Base-by-base conservation (phyloP, 1,140 invertebrate species). In the Drosophila setifemur region DNA sequence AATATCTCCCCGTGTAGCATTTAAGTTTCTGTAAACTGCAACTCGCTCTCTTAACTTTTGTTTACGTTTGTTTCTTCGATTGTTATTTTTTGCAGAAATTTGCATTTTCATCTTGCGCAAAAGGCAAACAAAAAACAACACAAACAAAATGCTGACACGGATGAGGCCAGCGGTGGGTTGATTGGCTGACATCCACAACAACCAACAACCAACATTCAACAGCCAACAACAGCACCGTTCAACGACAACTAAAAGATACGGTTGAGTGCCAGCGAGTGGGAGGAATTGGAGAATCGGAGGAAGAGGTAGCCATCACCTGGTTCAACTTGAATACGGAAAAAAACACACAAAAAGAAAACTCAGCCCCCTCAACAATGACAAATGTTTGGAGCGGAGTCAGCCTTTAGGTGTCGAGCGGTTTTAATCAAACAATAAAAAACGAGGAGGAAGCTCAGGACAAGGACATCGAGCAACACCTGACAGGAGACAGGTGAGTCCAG, bases 71-170 rank as follows among this genome's bases (percentile, higher is more conserved):
- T 67, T 16, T 74, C 53, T 40, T 58, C 14, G 48, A 39, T 68
- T 39, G 49, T 52, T 16, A 14, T 1, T 35, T 53, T 64, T 73
- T 86, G 61, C 81, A 87, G 82, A 81, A 76, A 87, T 81, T 86
- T 81, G 81, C 81, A 86, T 86, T 81, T 87, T 67, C 76, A 85
- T 86, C 79, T 78, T 78, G 63, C 57, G 61, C 52, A 81, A 79
- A 73, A 67, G 48, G 18, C 40, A 55, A 29, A 12, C 25, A 60
- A 14, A 28, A 76, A 43, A 48, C 12, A n/a, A 67, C 28, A 58
- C 11, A 57, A 67, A n/a, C n/a, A 72, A 78, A 73, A 87, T 82
- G 82, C 72, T 85, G 67, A 71, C 67, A 49, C 67, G 25, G 67
- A 71, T 71, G 68, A 72, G 60, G 33, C 53, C 50, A 53, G 54